A percentile compares a stretch with the other conserved stretches of the same genome.
These are phyloP conservation scores for Neopipo cinnamomea DNA, from an alignment of 2,113 vertebrate genomes.

Conservation along the genomic window DNA sequence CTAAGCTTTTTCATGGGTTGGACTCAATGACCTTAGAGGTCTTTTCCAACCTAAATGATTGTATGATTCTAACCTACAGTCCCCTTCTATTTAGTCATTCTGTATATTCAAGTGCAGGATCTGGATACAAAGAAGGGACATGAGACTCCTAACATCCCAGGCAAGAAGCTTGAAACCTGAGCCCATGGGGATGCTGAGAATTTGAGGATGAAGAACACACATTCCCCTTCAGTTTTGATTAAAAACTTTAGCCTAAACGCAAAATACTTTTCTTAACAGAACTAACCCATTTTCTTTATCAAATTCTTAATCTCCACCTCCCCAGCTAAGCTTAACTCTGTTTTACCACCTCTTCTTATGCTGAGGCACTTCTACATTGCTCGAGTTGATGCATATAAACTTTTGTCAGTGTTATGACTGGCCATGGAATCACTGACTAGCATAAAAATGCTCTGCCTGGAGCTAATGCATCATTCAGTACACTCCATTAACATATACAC, in stretches of 20 bases:
- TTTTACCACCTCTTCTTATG: not conserved
- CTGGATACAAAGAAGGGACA: not conserved
- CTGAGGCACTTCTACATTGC: not conserved
- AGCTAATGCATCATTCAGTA: not conserved
- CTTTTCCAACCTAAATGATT: not conserved
- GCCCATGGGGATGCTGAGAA: not conserved
- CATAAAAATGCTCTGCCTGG: not conserved
- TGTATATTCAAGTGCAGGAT: not conserved
- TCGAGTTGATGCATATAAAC: not conserved
- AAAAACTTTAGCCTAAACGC: not conserved
- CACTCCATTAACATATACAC: fast-evolving
- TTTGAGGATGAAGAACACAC: not conserved
- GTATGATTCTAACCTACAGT: not conserved
- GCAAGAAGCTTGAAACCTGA: not conserved
- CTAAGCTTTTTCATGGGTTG: not conserved
- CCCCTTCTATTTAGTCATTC: not conserved
- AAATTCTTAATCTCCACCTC: not conserved
- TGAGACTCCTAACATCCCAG: fast-evolving
- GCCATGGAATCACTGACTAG: not conserved
- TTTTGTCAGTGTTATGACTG: not conserved
- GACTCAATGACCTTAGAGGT: not conserved
- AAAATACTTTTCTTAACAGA: not conserved
- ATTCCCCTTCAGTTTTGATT: not conserved
- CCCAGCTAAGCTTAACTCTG: not conserved
- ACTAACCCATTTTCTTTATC: not conserved